phyloP scores from a whole-genome alignment of 2,888 invertebrate genomes.

The Eilema depressum region DNA sequence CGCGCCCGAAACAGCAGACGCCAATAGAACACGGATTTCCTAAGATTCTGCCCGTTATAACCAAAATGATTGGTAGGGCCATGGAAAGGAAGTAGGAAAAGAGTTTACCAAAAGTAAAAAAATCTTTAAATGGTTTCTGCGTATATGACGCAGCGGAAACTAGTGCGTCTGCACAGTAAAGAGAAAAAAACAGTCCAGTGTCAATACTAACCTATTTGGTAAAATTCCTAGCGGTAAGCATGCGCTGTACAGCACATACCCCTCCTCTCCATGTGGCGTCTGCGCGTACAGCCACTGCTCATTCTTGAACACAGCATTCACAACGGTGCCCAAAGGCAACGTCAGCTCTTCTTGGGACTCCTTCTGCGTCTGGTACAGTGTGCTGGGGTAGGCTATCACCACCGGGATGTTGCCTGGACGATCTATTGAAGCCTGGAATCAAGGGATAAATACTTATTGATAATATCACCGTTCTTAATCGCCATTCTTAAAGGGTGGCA shows the following conservation, averaged over 20 bases:
- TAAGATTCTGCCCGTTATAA: too few relatives aligned
- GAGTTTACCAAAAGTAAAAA: too few relatives aligned
- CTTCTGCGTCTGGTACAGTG: conserved; percentile 91
- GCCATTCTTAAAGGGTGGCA: too few relatives aligned
- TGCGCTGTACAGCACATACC: conserved; percentile 92
- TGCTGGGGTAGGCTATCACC: conserved; percentile 91
- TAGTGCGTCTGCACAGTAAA: too few relatives aligned
- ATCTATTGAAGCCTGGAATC: conserved; percentile 90
- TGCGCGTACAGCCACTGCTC: conserved; percentile 95
- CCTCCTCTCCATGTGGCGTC: conserved; percentile 94
- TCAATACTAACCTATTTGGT: conserved; percentile 78
- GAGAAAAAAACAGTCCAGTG: not conserved
- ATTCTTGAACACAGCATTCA: conserved; percentile 95
- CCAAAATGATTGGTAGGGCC: too few relatives aligned
- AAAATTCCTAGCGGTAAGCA: conserved; percentile 93
- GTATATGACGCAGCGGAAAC: too few relatives aligned
- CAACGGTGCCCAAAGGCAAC: conserved; percentile 93
- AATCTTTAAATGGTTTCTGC: too few relatives aligned
- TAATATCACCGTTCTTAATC: not conserved
- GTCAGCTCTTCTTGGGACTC: conserved; percentile 90
- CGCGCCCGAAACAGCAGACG: too few relatives aligned
- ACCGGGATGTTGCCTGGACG: conserved; percentile 95
- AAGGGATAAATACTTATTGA: not conserved
- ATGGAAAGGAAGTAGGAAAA: too few relatives aligned
- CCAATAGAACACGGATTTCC: too few relatives aligned